A percentile compares a stretch with the other conserved stretches of the same genome.
Conservation (phyloP, 2,113 vertebrate species). For the Entomyzon cyanotis region DNA sequence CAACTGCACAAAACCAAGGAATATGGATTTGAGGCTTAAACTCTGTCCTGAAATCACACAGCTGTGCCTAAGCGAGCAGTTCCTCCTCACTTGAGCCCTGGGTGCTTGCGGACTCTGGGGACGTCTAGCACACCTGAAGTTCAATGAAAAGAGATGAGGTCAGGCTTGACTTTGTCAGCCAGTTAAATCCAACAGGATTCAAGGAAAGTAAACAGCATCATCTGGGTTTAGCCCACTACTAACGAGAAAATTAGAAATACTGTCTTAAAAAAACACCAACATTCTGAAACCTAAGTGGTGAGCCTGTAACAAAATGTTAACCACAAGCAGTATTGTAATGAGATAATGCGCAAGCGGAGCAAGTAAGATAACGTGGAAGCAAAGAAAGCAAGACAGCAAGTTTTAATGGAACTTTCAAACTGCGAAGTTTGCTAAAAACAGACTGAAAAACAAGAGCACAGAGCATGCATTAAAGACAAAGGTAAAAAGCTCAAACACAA, state of each 20-base stretch:
- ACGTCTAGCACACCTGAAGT: neutral
- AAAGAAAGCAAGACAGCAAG: no score
- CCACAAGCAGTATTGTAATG: no score
- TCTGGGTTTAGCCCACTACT: neutral
- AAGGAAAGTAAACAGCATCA: neutral
- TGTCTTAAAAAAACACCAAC: rapidly evolving
- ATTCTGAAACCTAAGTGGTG: no score
- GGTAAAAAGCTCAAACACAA: no score
- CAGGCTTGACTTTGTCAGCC: neutral
- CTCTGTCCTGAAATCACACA: neutral
- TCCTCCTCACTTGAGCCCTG: neutral
- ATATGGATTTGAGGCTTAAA: neutral
- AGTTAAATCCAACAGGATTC: neutral
- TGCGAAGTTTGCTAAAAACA: no score
- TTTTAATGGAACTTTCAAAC: no score
- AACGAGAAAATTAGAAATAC: neutral
- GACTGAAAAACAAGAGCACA: no score
- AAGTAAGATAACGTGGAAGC: no score
- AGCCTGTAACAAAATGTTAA: no score
- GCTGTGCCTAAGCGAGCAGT: neutral
- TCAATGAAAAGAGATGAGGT: neutral
- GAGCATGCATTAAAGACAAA: no score
- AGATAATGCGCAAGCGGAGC: no score
- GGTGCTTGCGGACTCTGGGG: neutral
- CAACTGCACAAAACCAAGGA: neutral